Evolutionary conservation across 2,888 invertebrate genomes (phyloP).

Genomic region (Pachydiplax longipennis): DNA sequence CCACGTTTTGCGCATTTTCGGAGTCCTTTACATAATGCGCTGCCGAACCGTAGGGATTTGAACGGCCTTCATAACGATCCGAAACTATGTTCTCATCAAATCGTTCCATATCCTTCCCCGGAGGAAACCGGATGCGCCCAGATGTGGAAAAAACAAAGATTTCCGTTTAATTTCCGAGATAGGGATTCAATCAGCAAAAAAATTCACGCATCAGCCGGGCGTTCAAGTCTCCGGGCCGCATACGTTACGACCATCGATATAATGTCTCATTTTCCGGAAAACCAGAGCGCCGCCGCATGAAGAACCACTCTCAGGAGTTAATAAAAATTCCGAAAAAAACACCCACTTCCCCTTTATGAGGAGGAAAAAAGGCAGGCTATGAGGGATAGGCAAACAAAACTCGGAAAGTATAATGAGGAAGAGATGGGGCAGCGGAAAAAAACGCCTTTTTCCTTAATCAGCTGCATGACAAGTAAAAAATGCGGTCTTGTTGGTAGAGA

Average conservation of each 20-base stretch:
- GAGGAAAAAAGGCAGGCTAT: not conserved
- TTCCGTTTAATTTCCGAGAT: not conserved
- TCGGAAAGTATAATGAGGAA: not conserved
- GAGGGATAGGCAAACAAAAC: not conserved
- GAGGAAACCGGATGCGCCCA: not conserved
- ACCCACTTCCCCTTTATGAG: not conserved
- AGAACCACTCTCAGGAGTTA: not conserved
- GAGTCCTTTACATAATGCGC: not conserved
- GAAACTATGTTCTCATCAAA: not conserved
- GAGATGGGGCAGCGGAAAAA: not conserved
- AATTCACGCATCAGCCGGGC: not conserved
- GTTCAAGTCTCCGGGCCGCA: not conserved
- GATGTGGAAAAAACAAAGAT: not conserved
- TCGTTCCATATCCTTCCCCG: not conserved
- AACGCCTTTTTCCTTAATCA: not conserved
- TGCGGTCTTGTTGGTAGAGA: not conserved
- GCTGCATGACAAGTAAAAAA: slow-evolving; percentile 1
- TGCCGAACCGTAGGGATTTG: not conserved
- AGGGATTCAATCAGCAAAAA: not conserved
- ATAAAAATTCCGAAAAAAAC: not conserved
- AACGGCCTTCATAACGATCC: not conserved
- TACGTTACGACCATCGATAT: not conserved
- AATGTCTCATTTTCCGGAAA: slow-evolving; percentile 1
- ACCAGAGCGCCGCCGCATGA: not conserved
- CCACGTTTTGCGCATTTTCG: not conserved